Base-by-base conservation (phyloP, 2,888 invertebrate genomes). In the Omphaloscelis lunosa region DNA sequence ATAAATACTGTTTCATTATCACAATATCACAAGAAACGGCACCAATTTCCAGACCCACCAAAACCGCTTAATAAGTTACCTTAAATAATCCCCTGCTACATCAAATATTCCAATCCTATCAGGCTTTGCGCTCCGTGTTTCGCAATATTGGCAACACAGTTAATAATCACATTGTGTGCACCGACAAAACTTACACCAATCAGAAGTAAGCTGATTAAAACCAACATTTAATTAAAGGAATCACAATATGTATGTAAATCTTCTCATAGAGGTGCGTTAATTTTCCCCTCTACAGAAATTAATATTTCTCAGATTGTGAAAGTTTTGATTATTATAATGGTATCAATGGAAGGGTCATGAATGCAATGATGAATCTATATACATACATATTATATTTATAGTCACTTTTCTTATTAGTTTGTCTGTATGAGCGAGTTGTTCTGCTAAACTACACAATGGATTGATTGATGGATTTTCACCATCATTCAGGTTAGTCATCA, bases 181-280 rank as follows among this genome's bases (percentile, higher is more conserved):
- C 20, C 53, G 23, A 39, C 59, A 56, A 48, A 74, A 69, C 72
- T 66, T 34, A 72, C 17, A 41, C 58, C 69, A 73, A 84, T 75
- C 67, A 69, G 17, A 73, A 87, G 34, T 87, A 84, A 84, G 87
- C 85, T 76, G 87, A 87, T 84, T 84, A 73, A 69, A 84, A 53
- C 12, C 59, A 15, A 71, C 67, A 72, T 77, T 86, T 73, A 82
- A 82, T 85, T 87, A 83, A 77, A 56, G 67, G 59, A 71, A 82
- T 77, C 71, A 68, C 20, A 20, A 68, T 67, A 41, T 66, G 72
- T 67, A 56, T 29, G 58, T 56, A 67, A 61, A 76, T 82, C 41
- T 48, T 70, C 17, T 71, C 67, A 80, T 34, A 51, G 53, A 59
- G 56, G 5, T 66, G 85, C 7, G 84, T 71, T 70, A 29, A 65